Base-by-base conservation (phyloP, 2,888 invertebrate genomes). In the Gerris lacustris region DNA sequence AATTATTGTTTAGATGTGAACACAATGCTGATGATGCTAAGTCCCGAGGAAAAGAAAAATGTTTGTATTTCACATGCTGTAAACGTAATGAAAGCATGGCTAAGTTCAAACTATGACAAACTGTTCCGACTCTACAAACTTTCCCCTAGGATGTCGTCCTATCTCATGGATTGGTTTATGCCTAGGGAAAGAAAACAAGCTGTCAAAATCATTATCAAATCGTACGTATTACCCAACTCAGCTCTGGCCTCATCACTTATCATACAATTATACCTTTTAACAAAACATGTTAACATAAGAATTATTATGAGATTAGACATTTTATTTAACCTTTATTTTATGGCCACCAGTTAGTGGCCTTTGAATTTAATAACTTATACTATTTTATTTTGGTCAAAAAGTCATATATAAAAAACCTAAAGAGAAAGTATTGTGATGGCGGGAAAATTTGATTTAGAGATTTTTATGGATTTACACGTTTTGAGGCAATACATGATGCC, bases 111-210 rank as follows among this genome's bases (percentile, higher is more conserved):
- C 83, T 92, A 92, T 82, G 91, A 92, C 80, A 89, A 87, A 80
- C 92, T 99, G 82, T 98, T 99, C 85, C 85, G 89, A 78, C 84
- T 99, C 73, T 98, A 97, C 82, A 87, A 86, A 79, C 82, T 83
- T 73, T 91, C 98, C 63, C 98, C 98, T 31, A 86, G 91, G 79
- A 98, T 99, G 98, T 91, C 94, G 67, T 93, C 93, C 72, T 96
- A 93, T 83, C 86, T 99, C 76, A 92, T 99, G 84, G 97, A 98
- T 83, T 96, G 97, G 95, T 98, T 98, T 86, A 87, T 95, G 80
- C 92, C 95, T 76, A 86, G 98, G 79, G 96, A 97, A 82, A 86
- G 99, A 79, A 96, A 93, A 83, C 83, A 85, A 77, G 97, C 96
- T 78, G 85, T 98, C 79, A 95, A 91, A 83, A 87, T 88, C 80